phyloP scores from a whole-genome alignment of 2,113 vertebrate genomes.

The Phaetusa simplex region DNA sequence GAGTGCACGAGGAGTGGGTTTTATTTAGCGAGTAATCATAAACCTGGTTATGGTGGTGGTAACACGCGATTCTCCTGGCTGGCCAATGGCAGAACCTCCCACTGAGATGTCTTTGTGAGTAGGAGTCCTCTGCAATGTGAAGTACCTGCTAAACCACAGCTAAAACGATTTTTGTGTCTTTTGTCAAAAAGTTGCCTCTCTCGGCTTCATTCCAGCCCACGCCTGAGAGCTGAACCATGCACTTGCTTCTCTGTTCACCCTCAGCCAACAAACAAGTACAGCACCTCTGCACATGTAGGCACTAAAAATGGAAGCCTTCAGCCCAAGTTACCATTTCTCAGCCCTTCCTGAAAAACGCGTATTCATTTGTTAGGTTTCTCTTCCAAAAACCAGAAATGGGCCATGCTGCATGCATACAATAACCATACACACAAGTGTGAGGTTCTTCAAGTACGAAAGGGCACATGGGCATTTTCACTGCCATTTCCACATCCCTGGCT shows the following conservation, averaged over 20 bases:
- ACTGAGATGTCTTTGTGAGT: not conserved
- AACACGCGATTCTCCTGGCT: not conserved
- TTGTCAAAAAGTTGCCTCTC: not conserved
- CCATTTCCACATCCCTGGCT: not conserved
- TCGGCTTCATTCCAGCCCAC: not conserved
- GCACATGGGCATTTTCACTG: not conserved
- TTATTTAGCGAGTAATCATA: not conserved
- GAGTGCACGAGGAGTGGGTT: not conserved
- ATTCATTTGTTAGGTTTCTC: not conserved
- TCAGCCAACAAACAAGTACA: not conserved
- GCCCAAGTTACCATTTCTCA: not conserved
- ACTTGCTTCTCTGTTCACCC: not conserved
- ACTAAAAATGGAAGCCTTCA: not conserved
- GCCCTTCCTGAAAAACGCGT: not conserved
- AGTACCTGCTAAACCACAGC: not conserved
- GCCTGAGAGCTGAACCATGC: not conserved
- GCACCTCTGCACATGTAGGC: not conserved
- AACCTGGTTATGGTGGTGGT: not conserved
- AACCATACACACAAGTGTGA: not conserved
- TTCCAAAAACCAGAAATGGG: not conserved
- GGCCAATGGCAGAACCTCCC: not conserved
- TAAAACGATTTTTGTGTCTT: not conserved
- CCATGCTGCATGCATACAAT: not conserved
- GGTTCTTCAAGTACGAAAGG: not conserved
- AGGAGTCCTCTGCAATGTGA: not conserved